phyloP scores from a whole-genome alignment of 2,797 vertebrate genomes.

The Sebastes hubbsi region DNA sequence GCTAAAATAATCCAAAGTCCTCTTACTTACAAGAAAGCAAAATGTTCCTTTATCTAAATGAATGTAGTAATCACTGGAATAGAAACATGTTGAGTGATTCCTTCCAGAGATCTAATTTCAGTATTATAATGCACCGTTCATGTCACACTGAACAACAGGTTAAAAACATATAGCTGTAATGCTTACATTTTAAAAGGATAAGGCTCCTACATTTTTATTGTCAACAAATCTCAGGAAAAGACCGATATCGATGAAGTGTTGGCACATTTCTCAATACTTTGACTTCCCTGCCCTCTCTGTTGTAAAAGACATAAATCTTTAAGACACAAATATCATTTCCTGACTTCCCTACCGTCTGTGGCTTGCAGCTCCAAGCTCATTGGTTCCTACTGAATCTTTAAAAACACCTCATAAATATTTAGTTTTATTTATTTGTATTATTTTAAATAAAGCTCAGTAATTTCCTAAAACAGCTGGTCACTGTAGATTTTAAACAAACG shows the following conservation, averaged over 20 bases:
- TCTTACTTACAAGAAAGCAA: background rate
- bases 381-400: too few species aligned
- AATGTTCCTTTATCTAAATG: background rate
- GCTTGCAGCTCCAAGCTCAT: too few species aligned
- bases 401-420: too few species aligned
- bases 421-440: too few species aligned
- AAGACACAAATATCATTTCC: too few species aligned
- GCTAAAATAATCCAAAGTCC: background rate
- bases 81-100: background rate
- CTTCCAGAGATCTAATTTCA: background rate
- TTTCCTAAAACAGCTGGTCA: too few species aligned
- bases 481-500: background rate
- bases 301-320: too few species aligned
- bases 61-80: slow-evolving; percentile 48
- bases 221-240: background rate
- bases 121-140: background rate
- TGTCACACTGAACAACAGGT: background rate
- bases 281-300: too few species aligned
- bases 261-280: too few species aligned
- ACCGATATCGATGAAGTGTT: background rate
- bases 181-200: background rate
- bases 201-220: background rate
- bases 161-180: background rate
- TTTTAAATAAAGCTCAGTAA: too few species aligned
- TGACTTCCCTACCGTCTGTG: too few species aligned